Base-by-base conservation (phyloP, 2,888 invertebrate species). In the Ichneumoninae sp. region DNA sequence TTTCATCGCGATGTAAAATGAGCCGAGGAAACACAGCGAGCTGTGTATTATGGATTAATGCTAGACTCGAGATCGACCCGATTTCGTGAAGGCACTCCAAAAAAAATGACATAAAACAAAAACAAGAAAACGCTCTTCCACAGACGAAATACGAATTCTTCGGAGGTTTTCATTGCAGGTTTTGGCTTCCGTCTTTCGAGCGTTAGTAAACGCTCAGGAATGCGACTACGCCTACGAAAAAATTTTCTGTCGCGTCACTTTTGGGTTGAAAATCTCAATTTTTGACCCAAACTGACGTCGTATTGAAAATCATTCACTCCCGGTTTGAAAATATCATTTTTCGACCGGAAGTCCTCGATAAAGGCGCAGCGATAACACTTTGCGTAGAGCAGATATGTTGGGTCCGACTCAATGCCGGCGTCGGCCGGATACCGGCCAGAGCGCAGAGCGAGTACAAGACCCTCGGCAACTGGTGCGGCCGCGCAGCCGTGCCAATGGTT, bases 11-110 rank as follows among this genome's bases (percentile, higher is more conserved):
- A 36, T 44, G 26, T 54, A 26, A 83, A 76, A 66, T 50, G 80
- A 79, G 66, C 40, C 75, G 52, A 50, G 54, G 63, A 47, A 69
- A 68, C 13, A 60, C 54, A 40, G 57, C 47, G 50, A 44, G 63
- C 47, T 63, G n/a, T 60, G 71, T 68, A 69, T 73, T 63, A 77
- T 77, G 73, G 54, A 81, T 81, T 81, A 71, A 69, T 81, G 81
- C 57, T 26, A 66, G 79, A 81, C 71, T 81, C 76, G 16, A 81
- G 81, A 83, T 73, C 63, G 16, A 47, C 66, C 66, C 66, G 65
- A 75, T 47, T 73, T 81, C 5, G 52, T 60, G 52, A 60, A 33
- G 22, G 16, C 13, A 10, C 13, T 47, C 26, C 5, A 66, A 16
- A 40, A 16, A 69, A 52, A 66, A 8, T 16, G 13, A 47, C 44